Percentiles rank a stretch among this genome's conserved stretches.
phyloP scores from a whole-genome alignment of 1,140 invertebrate genomes.

The Nomia melanderi region DNA sequence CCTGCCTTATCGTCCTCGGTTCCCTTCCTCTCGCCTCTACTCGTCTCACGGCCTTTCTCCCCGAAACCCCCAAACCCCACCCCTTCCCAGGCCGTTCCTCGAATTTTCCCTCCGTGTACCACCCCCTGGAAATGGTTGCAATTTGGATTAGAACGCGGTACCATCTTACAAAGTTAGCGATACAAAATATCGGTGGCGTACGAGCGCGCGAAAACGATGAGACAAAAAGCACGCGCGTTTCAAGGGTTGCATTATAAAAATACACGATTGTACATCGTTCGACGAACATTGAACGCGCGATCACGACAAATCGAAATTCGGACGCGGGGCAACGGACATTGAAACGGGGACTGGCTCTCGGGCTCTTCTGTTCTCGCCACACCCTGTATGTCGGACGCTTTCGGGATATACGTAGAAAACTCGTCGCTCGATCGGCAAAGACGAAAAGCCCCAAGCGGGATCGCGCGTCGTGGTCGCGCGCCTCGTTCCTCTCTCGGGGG shows the following conservation, averaged over 20 bases:
- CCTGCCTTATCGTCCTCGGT: not conserved
- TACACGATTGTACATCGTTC: constrained; percentile 32
- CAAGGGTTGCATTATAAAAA: constrained; percentile 33
- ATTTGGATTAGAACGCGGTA: constrained; percentile 1
- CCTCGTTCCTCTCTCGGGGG: too few relatives aligned
- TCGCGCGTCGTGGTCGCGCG: too few relatives aligned
- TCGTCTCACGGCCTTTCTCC: not conserved
- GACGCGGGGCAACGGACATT: not conserved
- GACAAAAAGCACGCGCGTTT: constrained; percentile 22
- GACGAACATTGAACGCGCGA: constrained; percentile 32
- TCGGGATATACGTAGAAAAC: constrained; percentile 26
- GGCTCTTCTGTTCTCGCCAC: constrained; percentile 1
- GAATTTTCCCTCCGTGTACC: not conserved
- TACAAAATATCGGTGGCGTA: constrained; percentile 50
- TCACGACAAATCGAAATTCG: constrained; percentile 19
- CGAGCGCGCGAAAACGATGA: constrained; percentile 36
- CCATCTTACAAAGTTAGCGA: constrained; percentile 19
- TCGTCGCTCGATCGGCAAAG: too few relatives aligned
- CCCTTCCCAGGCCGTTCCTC: not conserved
- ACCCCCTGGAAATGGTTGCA: constrained; percentile 3
- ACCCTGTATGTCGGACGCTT: constrained; percentile 46
- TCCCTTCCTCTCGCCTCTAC: not conserved
- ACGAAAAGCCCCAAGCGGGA: too few relatives aligned
- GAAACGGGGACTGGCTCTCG: constrained; percentile 8
- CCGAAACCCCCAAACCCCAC: not conserved